Conservation (phyloP, 2,113 vertebrate genomes). For the Martes martes region DNA sequence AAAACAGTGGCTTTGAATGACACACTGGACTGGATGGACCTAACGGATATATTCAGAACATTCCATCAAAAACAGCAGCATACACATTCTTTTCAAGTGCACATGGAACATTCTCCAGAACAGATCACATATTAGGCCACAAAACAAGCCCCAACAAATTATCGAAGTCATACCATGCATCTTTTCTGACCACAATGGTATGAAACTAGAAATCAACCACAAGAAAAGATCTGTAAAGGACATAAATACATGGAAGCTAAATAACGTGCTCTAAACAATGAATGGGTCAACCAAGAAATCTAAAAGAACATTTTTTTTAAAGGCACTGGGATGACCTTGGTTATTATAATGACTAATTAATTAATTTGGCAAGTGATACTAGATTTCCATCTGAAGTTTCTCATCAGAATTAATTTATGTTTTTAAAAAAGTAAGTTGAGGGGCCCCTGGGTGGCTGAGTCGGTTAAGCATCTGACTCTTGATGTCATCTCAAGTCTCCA, state of each 20-base stretch:
- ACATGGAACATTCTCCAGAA: background rate
- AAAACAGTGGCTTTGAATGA: background rate
- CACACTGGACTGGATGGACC: background rate
- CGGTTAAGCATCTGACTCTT: background rate
- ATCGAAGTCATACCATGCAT: background rate
- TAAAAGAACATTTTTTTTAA: background rate
- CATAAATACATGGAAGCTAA: background rate
- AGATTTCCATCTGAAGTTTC: constrained; percentile 9
- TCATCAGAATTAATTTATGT: background rate
- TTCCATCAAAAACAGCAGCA: background rate
- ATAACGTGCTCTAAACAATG: background rate
- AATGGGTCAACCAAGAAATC: background rate
- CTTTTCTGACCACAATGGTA: background rate
- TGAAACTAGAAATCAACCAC: background rate
- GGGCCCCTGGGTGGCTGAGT: background rate
- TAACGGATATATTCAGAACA: background rate
- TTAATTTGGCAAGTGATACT: background rate
- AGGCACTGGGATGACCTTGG: background rate
- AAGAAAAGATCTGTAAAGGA: background rate
- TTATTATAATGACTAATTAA: background rate
- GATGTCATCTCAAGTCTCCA: background rate
- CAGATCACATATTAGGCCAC: background rate
- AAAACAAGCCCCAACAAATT: background rate
- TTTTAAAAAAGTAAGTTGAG: background rate
- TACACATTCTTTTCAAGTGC: background rate